Evolutionary conservation across 2,113 vertebrate species (phyloP), one percentile per base, ranked within the genome.

Genomic region (Eonycteris spelaea): DNA sequence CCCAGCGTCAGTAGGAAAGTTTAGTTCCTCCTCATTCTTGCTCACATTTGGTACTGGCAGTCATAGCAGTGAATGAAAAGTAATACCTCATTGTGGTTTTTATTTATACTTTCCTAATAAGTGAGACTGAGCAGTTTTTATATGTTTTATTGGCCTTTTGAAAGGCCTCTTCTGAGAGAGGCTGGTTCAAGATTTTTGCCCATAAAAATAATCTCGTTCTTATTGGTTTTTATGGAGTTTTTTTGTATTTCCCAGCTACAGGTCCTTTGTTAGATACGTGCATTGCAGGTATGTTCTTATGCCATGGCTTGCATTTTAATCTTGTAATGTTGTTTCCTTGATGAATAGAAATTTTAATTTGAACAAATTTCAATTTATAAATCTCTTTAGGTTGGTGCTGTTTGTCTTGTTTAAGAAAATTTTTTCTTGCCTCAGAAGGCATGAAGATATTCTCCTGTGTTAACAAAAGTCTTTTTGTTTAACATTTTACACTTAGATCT

Each of bases 351-450:
- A 48, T 24, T 12, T 88, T 91, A 48, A 85, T 93, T 87, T 84
- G 24, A 85, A 68, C 78, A 70, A 53, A 78, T 83, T 91, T 35
- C 12, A 80, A 40, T 45, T 55, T 90, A 30, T 77, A 67, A 63
- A 73, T 86, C 5, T 91, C 85, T 80, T 80, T 65, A 86, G 15
- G 26, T 73, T 80, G 71, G 5, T 82, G 67, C 26, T 65, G 75
- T 84, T 71, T 73, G 48, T 93, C 5, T 77, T 59, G 53, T 91
- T 91, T 65, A 80, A 92, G 79, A 86, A 86, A 83, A 61, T 43
- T 63, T 86, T 95, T 82, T 5, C 45, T 14, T 94, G 10, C 45
- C 8, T 89, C 22, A 43, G 55, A 45, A 51, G 24, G 85, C 51
- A 70, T 45, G 38, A 88, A 79, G 30, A 48, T 63, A 35, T 3